Evolutionary conservation across 2,113 vertebrate genomes (phyloP), one percentile per base, ranked within the genome.

Genomic region (Hypanus sabinus): DNA sequence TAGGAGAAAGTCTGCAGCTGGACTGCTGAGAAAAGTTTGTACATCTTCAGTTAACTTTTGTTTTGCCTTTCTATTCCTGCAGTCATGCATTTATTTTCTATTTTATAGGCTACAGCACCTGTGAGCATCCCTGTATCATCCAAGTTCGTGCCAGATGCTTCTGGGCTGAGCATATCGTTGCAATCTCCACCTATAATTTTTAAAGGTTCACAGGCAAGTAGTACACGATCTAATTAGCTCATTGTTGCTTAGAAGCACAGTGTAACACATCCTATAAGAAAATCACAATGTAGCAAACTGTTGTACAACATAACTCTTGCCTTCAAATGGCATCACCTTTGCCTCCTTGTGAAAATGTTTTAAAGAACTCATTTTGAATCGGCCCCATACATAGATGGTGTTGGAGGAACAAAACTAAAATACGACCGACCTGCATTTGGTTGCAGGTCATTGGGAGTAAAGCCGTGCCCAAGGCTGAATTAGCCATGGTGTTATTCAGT

Each of bases 151-250:
- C 95, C 96, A 95, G 95, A 94, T 95, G 96, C 95, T 94, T 96
- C 96, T 95, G 96, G 96, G 95, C 96, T 97, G 95, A 97, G 96
- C 96, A 97, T 97, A 94, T 97, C 97, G 94, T 97, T 97, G 97
- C 97, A 97, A 95, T 96, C 97, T 24, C 96, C 97, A 94, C 96
- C 97, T 65, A 95, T 97, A 95, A 96, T 97, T 95, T 97, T 97
- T 95, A 97, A 97, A 96, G 97, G 96, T 94, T 95, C 96, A 94
- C 95, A 95, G 96, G 97, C 97, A 96, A 97, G 97, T 96, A 95
- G 94, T 75, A 6, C 68, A 10, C n/a, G 70, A 22, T 92, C 0
- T 70, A 70, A 30, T 33, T 70, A 24, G 2, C 27, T 68, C 30
- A 33, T 16, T 33, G 18, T 70, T 70, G 65, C 70, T 68, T 62